Base-by-base conservation (phyloP, 2,888 invertebrate species). In the Laspeyria flexula region DNA sequence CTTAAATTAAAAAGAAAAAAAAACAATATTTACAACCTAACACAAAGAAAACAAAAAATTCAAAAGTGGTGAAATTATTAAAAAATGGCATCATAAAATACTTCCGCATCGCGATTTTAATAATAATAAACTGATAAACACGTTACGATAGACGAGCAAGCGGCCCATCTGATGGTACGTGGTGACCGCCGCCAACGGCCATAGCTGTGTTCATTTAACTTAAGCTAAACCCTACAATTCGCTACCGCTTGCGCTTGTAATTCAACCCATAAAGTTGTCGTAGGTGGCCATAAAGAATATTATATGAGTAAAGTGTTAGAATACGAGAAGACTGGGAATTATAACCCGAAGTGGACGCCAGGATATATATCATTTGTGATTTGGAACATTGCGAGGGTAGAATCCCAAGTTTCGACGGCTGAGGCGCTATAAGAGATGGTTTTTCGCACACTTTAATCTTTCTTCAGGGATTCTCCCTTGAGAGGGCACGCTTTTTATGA, bases 241-340 rank as follows among this genome's bases (percentile, higher is more conserved):
- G n/a, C n/a, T n/a, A 18, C 15, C 35, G 41, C 29, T 54, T 35
- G 0, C 34, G 18, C 37, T 45, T 43, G 18, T 31, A 11, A 50
- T 13, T 60, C 12, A 15, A 16, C 1, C 52, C 42, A 43, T 10
- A 47, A 9, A n/a, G 15, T 29, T 27, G 15, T 40, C 18, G 31
- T 41, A 50, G 52, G 38, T 38, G 31, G 43, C 30, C 50, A 46
- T 60, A 60, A 53, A 66, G 55, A 64, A 61, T 54, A 58, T 49
- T 47, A 52, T 57, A 65, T 33, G 45, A 51, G 44, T 45, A 52
- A 56, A 56, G 62, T 56, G 54, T 50, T 46, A 46, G 48, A 25
- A 55, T 59, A 69, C 57, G 65, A 69, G 59, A 48, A 49, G 18
- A 56, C 46, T 48, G 67, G 65, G 67, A 69, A 69, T 67, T 65